Evolutionary conservation across 1,140 invertebrate genomes (phyloP).

Genomic region (Triops longicaudatus): DNA sequence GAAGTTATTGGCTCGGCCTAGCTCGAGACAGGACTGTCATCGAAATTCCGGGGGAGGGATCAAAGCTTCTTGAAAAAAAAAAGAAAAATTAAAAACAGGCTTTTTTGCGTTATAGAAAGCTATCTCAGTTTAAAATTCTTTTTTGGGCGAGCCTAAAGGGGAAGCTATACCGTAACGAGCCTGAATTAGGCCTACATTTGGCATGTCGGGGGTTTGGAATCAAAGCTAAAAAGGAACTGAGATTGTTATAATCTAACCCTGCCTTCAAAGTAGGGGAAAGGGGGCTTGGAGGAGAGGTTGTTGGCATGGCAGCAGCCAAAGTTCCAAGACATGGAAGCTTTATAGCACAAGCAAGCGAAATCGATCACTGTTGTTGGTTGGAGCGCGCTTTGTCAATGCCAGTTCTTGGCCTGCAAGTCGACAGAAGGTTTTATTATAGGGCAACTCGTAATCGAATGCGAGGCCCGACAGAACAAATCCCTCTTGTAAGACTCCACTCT

Average conservation of each 20-base stretch:
- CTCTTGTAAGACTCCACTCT: neutral
- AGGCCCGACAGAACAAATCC: conserved; percentile 5
- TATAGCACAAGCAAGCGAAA: conserved; percentile 16
- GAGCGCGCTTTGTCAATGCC: conserved; percentile 8
- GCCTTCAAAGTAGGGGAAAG: neutral
- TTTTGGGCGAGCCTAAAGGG: neutral
- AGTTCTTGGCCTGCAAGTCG: conserved; percentile 14
- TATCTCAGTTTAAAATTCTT: no score
- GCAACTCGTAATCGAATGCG: conserved; percentile 4
- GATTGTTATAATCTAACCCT: conserved; percentile 13
- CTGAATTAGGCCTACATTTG: neutral
- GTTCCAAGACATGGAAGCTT: neutral
- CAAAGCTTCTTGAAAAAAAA: neutral
- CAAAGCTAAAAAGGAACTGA: neutral
- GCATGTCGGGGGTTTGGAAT: conserved; percentile 10
- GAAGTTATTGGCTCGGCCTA: conserved; percentile 6
- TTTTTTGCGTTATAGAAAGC: no score
- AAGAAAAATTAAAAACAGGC: no score
- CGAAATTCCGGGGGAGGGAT: neutral
- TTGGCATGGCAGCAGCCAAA: conserved; percentile 2
- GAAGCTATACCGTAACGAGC: neutral
- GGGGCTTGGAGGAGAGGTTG: neutral
- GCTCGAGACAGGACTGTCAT: neutral
- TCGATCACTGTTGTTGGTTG: conserved; percentile 14
- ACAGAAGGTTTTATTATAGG: conserved; percentile 15